These are phyloP conservation scores for Nesoenas mayeri DNA, from an alignment of 2,113 vertebrate genomes.

Conservation along the genomic window DNA sequence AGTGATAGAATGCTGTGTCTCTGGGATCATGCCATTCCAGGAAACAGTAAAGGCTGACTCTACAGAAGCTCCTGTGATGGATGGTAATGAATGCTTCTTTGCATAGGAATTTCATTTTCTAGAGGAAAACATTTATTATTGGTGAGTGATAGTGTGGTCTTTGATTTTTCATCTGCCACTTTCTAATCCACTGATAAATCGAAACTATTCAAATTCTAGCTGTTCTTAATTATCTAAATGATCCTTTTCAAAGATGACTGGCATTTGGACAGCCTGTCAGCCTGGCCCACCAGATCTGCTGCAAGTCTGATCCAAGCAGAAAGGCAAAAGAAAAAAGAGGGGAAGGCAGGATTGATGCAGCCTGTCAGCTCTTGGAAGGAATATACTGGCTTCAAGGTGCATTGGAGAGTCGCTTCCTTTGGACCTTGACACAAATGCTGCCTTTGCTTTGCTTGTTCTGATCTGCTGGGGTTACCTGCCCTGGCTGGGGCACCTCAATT, in stretches of 20 bases:
- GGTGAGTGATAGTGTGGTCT: background rate
- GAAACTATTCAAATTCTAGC: background rate
- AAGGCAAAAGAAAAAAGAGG: background rate
- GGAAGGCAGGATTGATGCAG: background rate
- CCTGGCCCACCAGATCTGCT: background rate
- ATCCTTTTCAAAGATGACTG: background rate
- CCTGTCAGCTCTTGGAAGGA: background rate
- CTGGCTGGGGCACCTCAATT: background rate
- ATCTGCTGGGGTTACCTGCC: background rate
- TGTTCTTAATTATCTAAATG: background rate
- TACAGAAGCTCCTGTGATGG: background rate
- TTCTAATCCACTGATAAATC: background rate
- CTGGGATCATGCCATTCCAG: background rate
- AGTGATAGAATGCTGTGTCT: background rate
- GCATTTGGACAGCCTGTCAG: background rate
- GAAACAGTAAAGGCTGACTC: background rate
- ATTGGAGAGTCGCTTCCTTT: background rate
- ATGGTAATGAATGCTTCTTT: constrained; percentile 20
- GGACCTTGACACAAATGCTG: background rate
- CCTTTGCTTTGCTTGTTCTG: background rate
- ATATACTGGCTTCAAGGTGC: background rate
- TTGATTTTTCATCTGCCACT: background rate
- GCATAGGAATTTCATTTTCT: background rate
- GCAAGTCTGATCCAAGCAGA: background rate
- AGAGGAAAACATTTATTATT: background rate